Conservation (phyloP, 2,113 vertebrate genomes). For the Fregata magnificens region DNA sequence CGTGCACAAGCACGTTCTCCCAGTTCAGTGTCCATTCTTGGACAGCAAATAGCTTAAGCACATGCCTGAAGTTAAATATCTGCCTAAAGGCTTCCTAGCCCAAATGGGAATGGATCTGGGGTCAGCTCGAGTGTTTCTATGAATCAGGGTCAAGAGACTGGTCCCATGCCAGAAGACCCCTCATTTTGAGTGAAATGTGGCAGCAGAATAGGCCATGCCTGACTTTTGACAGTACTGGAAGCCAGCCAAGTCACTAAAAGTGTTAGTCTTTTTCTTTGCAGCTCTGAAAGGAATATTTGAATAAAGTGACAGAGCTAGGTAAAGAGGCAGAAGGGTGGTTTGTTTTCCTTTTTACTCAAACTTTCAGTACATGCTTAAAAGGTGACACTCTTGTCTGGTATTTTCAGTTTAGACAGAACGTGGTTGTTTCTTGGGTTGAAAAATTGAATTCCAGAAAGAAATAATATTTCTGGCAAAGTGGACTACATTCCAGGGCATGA, state of each 20-base stretch:
- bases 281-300: background rate
- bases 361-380: background rate
- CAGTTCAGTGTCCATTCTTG: background rate
- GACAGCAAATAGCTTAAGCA: background rate
- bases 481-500: conserved; percentile 47
- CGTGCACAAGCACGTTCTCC: accelerated
- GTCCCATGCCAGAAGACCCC: background rate
- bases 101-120: background rate
- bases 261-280: background rate
- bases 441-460: conserved; percentile 41
- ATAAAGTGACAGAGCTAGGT: background rate
- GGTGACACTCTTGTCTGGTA: conserved; percentile 23
- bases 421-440: conserved; percentile 29
- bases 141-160: background rate
- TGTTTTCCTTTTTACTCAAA: background rate
- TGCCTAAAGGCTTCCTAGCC: background rate
- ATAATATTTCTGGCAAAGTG: conserved; percentile 38
- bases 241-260: background rate
- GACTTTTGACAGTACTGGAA: background rate
- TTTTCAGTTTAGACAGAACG: conserved; percentile 14
- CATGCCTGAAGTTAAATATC: background rate
- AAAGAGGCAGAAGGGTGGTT: background rate
- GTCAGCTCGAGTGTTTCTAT: background rate
- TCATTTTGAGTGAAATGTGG: background rate
- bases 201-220: background rate